These are phyloP conservation scores for Drosophila nannoptera DNA, from an alignment of 1,140 invertebrate species.

Conservation along the genomic window DNA sequence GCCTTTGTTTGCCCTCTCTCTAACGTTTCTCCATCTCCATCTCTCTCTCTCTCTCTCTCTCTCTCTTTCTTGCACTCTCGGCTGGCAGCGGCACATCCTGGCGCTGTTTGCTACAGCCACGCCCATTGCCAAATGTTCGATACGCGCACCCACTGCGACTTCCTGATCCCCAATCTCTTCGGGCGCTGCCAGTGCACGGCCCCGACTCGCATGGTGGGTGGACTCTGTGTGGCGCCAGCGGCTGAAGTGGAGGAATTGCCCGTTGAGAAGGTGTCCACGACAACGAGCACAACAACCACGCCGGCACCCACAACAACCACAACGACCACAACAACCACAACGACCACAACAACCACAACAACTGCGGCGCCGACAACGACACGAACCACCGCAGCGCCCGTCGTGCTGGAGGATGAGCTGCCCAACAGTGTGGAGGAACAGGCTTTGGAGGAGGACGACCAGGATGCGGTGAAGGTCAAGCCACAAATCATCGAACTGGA, in stretches of 20 bases:
- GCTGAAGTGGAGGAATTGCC: slow-evolving; percentile 47
- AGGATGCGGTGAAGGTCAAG: slow-evolving; percentile 41
- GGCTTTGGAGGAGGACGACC: slow-evolving; percentile 59
- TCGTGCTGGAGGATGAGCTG: slow-evolving; percentile 54
- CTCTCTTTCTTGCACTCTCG: slow-evolving; percentile 31
- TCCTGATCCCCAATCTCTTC: slow-evolving; percentile 92
- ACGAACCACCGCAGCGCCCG: slow-evolving; percentile 25
- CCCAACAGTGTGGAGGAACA: slow-evolving; percentile 65
- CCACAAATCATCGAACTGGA: slow-evolving; percentile 47
- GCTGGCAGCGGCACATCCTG: slow-evolving; percentile 88
- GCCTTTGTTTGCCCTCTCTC: not conserved
- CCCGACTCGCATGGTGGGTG: slow-evolving; percentile 83
- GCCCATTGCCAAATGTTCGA: slow-evolving; percentile 91
- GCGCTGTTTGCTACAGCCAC: slow-evolving; percentile 93
- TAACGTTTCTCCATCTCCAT: not conserved
- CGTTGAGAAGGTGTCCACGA: slow-evolving; percentile 75
- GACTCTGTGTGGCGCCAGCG: slow-evolving; percentile 81
- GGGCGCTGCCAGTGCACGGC: slow-evolving; percentile 90
- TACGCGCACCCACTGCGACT: slow-evolving; percentile 90
- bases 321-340: slow-evolving; percentile 21
- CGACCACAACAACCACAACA: slow-evolving; percentile 45
- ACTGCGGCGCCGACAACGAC: slow-evolving; percentile 42
- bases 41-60: too few species aligned
- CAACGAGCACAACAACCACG: slow-evolving; percentile 53
- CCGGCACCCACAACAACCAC: slow-evolving; percentile 35